A percentile compares a stretch with the other conserved stretches of the same genome.
Evolutionary conservation across 2,888 invertebrate genomes (phyloP).

Genomic region (Tillus elongatus): DNA sequence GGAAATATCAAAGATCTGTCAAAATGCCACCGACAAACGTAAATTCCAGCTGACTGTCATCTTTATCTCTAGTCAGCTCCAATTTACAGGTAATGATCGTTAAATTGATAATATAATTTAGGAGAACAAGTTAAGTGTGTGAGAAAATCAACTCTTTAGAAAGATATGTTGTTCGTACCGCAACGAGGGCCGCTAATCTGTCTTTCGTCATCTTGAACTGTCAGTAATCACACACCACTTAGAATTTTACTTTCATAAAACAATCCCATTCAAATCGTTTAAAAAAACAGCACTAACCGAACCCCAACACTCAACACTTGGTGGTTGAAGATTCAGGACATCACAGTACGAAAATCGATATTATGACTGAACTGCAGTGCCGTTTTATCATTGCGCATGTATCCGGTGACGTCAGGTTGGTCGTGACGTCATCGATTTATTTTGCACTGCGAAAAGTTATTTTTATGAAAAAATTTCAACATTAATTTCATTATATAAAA

Average conservation of each 20-base stretch:
- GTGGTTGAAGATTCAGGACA: conserved; percentile 18
- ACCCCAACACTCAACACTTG: conserved; percentile 37
- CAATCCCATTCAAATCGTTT: conserved; percentile 71
- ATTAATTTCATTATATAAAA: too few relatives aligned
- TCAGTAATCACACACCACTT: conserved; percentile 55
- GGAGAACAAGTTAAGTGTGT: too few relatives aligned
- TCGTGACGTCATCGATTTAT: conserved; percentile 33
- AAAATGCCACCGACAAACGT: too few relatives aligned
- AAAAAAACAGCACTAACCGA: conserved; percentile 54
- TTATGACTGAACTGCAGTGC: conserved; percentile 60
- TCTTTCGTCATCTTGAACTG: conserved; percentile 83
- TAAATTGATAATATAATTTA: too few relatives aligned
- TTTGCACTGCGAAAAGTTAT: too few relatives aligned
- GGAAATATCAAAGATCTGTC: too few relatives aligned
- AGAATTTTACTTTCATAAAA: conserved; percentile 58
- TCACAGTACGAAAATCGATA: conserved; percentile 69
- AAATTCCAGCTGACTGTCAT: too few relatives aligned
- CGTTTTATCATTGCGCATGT: conserved; percentile 46
- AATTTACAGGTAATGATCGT: too few relatives aligned
- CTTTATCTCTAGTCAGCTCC: too few relatives aligned
- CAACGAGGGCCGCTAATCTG: conserved; percentile 93
- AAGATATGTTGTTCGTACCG: conserved; percentile 58
- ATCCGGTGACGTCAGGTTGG: conserved; percentile 37
- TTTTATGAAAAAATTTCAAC: too few relatives aligned
- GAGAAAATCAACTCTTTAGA: too few relatives aligned